These are phyloP conservation scores for Polydrusus pterygomalis DNA, from an alignment of 2,888 invertebrate species.

Conservation along the genomic window DNA sequence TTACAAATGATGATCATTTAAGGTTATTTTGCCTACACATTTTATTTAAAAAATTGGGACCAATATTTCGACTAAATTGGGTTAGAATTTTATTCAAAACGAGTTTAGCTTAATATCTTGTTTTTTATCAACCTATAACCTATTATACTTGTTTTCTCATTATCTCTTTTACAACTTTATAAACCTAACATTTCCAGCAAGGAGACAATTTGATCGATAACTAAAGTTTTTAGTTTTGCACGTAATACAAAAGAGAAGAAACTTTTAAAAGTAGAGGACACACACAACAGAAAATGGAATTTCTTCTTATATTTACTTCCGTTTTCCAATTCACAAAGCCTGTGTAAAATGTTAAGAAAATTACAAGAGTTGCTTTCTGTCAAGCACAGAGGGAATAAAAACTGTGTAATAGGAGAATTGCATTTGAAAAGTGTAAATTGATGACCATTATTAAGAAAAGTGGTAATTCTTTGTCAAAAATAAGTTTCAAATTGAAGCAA, in stretches of 20 bases:
- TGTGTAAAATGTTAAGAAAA: conserved; percentile 22
- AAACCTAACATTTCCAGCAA: neutral
- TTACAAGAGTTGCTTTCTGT: conserved; percentile 8
- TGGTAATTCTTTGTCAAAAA: no score
- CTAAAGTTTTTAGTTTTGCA: conserved; percentile 18
- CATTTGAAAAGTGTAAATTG: neutral
- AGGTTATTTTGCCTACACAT: no score
- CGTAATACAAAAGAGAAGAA: neutral
- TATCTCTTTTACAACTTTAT: neutral
- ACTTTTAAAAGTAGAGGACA: conserved; percentile 9
- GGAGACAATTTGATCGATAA: conserved; percentile 4
- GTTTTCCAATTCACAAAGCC: conserved; percentile 2
- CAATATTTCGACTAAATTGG: no score
- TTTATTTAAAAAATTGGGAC: no score
- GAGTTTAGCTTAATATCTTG: neutral
- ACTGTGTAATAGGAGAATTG: conserved; percentile 7
- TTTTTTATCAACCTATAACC: neutral
- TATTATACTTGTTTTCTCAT: conserved; percentile 3
- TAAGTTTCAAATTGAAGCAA: no score
- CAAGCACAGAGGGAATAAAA: neutral
- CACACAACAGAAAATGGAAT: conserved; percentile 15
- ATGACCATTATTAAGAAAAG: neutral
- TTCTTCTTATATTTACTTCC: conserved; percentile 12
- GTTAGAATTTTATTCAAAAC: neutral
- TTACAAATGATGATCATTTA: no score